phyloP scores from a whole-genome alignment of 2,888 invertebrate genomes.

The Drosophila subsilvestris region DNA sequence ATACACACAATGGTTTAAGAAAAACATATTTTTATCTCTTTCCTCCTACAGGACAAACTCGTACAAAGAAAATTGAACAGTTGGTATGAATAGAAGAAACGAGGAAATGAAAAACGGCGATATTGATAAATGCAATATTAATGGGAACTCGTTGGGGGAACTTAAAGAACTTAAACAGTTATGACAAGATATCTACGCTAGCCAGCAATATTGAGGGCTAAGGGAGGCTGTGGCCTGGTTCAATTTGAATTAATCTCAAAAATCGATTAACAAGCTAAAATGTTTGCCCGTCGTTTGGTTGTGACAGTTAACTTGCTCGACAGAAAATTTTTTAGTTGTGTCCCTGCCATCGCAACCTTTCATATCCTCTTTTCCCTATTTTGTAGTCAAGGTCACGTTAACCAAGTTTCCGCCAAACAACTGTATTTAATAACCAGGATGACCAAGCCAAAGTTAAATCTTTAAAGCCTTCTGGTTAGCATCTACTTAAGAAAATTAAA shows the following conservation, averaged over 20 bases:
- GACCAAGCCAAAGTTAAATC: slow-evolving; percentile 50
- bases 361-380: no score
- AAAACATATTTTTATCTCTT: slow-evolving; percentile 59
- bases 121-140: slow-evolving; percentile 78
- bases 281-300: no score
- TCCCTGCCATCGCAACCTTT: no score
- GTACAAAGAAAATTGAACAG: slow-evolving; percentile 62
- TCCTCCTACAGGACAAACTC: slow-evolving; percentile 43
- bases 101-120: slow-evolving; percentile 77
- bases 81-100: slow-evolving; percentile 24
- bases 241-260: slow-evolving; percentile 29
- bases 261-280: slow-evolving; percentile 8
- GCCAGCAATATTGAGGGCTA: slow-evolving; percentile 1
- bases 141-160: slow-evolving; percentile 72
- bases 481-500: slow-evolving; percentile 64
- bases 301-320: no score
- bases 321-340: no score
- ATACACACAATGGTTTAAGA: no score
- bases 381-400: slow-evolving; percentile 34
- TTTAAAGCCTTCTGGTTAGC: slow-evolving; percentile 69
- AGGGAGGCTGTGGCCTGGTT: neutral
- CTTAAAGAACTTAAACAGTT: slow-evolving; percentile 53
- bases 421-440: slow-evolving; percentile 3
- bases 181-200: slow-evolving; percentile 1
- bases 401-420: slow-evolving; percentile 21